Percentiles rank a stretch among this genome's conserved stretches.
These are phyloP conservation scores for Bombus affinis DNA, from an alignment of 1,140 invertebrate species.

Conservation along the genomic window DNA sequence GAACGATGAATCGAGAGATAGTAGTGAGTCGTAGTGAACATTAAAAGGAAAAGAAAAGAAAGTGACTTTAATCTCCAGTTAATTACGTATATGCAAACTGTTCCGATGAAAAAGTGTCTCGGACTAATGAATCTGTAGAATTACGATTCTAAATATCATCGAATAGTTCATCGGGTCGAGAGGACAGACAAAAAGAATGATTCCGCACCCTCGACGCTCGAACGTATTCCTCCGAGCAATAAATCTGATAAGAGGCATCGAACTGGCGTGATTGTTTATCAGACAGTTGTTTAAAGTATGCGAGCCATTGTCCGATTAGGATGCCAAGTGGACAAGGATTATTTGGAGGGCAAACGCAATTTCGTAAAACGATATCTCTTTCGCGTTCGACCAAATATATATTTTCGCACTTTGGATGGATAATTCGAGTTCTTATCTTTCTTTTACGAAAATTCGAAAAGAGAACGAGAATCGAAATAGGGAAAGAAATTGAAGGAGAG, in stretches of 20 bases:
- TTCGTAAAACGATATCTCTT: neutral
- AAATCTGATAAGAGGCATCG: slow-evolving; percentile 56
- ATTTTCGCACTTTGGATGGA: neutral
- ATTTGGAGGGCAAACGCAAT: slow-evolving; percentile 45
- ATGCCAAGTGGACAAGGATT: slow-evolving; percentile 27
- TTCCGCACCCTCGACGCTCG: slow-evolving; percentile 2
- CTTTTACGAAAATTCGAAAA: too few relatives aligned
- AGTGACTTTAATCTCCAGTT: neutral
- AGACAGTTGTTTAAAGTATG: slow-evolving; percentile 54
- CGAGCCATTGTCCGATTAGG: slow-evolving; percentile 58
- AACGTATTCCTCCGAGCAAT: neutral
- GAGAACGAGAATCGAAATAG: too few relatives aligned
- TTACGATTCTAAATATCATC: neutral
- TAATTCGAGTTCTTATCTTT: too few relatives aligned
- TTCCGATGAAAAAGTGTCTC: neutral
- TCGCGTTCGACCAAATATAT: neutral
- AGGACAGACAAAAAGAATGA: neutral
- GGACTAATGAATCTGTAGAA: neutral
- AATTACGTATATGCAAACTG: neutral
- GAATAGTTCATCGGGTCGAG: neutral
- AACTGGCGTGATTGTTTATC: slow-evolving; percentile 50
- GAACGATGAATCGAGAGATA: too few relatives aligned
- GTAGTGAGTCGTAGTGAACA: too few relatives aligned
- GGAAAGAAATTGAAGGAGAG: too few relatives aligned
- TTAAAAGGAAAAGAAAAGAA: too few relatives aligned